Percentiles rank a stretch among this genome's conserved stretches.
phyloP scores from a whole-genome alignment of 1,140 invertebrate genomes.

The Heliothis subflexa region DNA sequence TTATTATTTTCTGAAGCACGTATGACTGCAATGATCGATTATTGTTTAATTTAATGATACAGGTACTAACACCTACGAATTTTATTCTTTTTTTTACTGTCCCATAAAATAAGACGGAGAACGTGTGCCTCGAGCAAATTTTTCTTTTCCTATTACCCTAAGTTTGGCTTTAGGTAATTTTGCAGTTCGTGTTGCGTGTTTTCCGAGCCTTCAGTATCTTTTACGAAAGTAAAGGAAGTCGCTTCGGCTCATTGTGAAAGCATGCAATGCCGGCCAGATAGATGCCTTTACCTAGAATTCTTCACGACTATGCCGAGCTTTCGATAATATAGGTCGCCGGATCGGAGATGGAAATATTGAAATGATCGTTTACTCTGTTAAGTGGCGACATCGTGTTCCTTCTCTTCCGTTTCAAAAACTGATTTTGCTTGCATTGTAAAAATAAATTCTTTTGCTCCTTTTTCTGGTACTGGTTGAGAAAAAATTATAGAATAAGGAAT shows the following conservation, averaged over 20 bases:
- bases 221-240: neutral
- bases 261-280: slow-evolving; percentile 13
- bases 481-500: no score
- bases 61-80: neutral
- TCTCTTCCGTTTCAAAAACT: neutral
- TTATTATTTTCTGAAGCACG: neutral
- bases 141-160: neutral
- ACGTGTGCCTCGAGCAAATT: neutral
- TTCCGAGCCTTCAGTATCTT: neutral
- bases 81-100: neutral
- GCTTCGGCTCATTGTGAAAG: neutral
- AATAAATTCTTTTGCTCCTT: neutral
- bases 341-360: neutral
- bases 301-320: slow-evolving; percentile 16
- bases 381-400: neutral
- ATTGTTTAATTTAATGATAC: neutral
- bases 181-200: neutral
- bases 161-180: neutral
- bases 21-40: neutral
- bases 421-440: neutral
- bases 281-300: slow-evolving; percentile 20
- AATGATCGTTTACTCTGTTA: neutral
- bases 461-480: no score
- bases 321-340: slow-evolving; percentile 21
- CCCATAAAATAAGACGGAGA: neutral